Conservation (phyloP, 2,113 vertebrate genomes). For the Dicrurus megarhynchus region DNA sequence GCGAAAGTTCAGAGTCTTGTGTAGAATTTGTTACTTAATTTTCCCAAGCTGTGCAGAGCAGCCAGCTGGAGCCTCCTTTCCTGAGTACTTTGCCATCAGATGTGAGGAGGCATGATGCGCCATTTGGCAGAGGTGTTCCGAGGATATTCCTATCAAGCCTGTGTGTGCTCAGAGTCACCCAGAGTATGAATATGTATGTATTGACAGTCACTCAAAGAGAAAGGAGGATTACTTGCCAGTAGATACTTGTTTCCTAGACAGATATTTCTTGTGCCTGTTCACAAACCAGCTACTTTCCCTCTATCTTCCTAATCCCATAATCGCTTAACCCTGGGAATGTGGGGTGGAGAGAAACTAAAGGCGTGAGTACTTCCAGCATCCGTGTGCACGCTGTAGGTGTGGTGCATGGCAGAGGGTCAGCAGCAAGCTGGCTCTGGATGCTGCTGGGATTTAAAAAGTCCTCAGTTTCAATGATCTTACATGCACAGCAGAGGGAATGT, state of each 20-base stretch:
- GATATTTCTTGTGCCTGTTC: slow-evolving; percentile 11
- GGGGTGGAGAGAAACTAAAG: not conserved
- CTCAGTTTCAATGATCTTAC: not conserved
- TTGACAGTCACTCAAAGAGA: not conserved
- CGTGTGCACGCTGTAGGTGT: accelerated
- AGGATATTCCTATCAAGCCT: not conserved
- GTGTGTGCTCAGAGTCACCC: not conserved
- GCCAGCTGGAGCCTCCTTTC: not conserved
- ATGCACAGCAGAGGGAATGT: not conserved
- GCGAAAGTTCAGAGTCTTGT: not conserved
- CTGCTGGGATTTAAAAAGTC: not conserved
- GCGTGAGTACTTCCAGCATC: not conserved
- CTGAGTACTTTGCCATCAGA: not conserved
- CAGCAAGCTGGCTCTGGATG: not conserved
- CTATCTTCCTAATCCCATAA: slow-evolving; percentile 30
- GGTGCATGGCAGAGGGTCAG: not conserved
- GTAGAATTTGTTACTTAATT: not conserved
- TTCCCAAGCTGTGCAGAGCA: not conserved
- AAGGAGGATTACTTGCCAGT: slow-evolving; percentile 13
- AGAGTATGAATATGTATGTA: not conserved
- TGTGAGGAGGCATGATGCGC: not conserved
- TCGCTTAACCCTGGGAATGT: not conserved
- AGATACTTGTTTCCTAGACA: slow-evolving; percentile 48
- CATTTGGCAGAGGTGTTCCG: not conserved
- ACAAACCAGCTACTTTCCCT: slow-evolving; percentile 18